Evolutionary conservation across 2,113 vertebrate genomes (phyloP), one percentile per base, ranked within the genome.

Genomic region (Prietella phreatophila): DNA sequence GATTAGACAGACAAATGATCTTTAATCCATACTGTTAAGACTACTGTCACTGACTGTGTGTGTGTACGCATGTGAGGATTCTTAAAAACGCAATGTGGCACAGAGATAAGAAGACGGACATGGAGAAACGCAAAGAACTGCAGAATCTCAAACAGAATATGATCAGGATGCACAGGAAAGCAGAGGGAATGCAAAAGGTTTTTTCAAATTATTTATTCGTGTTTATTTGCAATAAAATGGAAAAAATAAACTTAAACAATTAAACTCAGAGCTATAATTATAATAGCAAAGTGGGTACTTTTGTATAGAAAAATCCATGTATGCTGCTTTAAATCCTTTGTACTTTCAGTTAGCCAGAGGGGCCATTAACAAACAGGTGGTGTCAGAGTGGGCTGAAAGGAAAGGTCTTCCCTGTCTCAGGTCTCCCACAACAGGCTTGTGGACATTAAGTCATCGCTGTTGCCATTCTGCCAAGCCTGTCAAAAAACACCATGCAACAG

Each of bases 81-180:
- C 91, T 95, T 65, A 95, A 92, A 69, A 91, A 78, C 84, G 89
- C 86, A 61, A 91, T 92, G 91, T 95, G 95, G 95, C 79, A 89
- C 33, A 61, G 0, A n/a, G 87, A 92, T 0, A 95, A 94, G 82
- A 61, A 86, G 67, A 88, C 83, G 25, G 93, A 95, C 82, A 78
- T 89, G 88, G 67, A 91, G 85, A 87, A 92, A 85, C 92, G 86
- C 75, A 90, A 60, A 89, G 78, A 58, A 4, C 88, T 89, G 36
- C 90, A 90, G 5, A 61, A 17, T 13, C 86, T 94, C 19, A 89
- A 91, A 85, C 73, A 78, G 19, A 87, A 92, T 5, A 92, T 95
- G 0, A 83, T 94, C 56, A 71, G 73, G 25, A 73, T 10, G 82
- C 86, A 65, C 69, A 91, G 89, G 79, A 53, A 82, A 33, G 55